Percentiles rank a stretch among this genome's conserved stretches.
Evolutionary conservation across 2,113 vertebrate genomes (phyloP).

Genomic region (Tapirus terrestris): DNA sequence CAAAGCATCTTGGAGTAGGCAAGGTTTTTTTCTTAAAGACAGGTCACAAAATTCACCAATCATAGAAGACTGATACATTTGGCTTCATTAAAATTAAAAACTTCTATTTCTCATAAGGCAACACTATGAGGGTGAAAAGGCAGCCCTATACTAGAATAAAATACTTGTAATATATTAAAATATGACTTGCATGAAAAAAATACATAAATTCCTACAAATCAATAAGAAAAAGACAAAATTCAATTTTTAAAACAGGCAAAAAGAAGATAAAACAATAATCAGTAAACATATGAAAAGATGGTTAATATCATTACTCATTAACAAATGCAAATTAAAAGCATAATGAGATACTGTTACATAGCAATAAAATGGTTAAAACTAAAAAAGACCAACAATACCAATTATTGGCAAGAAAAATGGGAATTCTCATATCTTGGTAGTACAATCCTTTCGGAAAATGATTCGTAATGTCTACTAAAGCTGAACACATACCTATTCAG

Average conservation of each 20-base stretch:
- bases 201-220: neutral
- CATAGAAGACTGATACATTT: neutral
- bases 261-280: neutral
- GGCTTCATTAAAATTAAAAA: neutral
- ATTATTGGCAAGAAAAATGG: neutral
- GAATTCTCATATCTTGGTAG: neutral
- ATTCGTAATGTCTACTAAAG: neutral
- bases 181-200: neutral
- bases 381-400: neutral
- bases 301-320: neutral
- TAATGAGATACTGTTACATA: neutral
- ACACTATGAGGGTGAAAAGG: neutral
- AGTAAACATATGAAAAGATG: neutral
- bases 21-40: neutral
- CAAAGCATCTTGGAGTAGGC: neutral
- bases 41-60: neutral
- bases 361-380: neutral
- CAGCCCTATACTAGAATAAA: neutral
- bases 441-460: neutral
- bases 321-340: neutral
- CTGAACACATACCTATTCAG: neutral
- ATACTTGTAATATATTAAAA: neutral
- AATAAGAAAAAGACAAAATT: neutral
- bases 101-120: neutral
- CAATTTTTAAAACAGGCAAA: neutral